A percentile compares a stretch with the other conserved stretches of the same genome.
Evolutionary conservation across 2,113 vertebrate genomes (phyloP).

Genomic region (Melanostigma gelatinosum): DNA sequence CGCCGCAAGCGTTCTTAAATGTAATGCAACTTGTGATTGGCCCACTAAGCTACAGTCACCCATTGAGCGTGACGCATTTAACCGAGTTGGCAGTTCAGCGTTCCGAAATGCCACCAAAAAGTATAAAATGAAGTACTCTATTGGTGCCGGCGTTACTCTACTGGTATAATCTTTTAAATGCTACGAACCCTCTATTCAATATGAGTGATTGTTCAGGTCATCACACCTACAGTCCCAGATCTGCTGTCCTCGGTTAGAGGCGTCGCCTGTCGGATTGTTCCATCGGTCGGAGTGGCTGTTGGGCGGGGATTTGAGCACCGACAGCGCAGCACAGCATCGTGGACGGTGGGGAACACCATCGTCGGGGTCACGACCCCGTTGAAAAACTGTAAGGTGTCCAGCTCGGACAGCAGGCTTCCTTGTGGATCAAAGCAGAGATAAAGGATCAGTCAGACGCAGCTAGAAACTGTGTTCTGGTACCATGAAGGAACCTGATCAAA

Average conservation of each 20-base stretch:
- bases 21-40: background rate
- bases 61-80: background rate
- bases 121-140: no score
- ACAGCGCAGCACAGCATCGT: conserved; percentile 91
- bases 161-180: background rate
- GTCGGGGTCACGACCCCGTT: conserved; percentile 76
- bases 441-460: background rate
- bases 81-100: background rate
- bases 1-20: background rate
- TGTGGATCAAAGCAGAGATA: conserved; percentile 15
- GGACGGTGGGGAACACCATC: conserved; percentile 89
- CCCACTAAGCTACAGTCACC: background rate
- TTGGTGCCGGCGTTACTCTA: no score
- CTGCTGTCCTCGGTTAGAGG: background rate
- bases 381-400: conserved; percentile 90
- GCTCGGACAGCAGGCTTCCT: conserved; percentile 87
- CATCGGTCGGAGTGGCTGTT: background rate
- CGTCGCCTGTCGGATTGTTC: background rate
- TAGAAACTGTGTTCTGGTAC: background rate
- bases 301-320: conserved; percentile 29
- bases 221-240: background rate
- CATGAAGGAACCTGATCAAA: background rate
- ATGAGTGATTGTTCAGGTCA: background rate
- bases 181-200: conserved; percentile 17
- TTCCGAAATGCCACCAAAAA: background rate